These are phyloP conservation scores for Temnothorax longispinosus DNA, from an alignment of 1,140 invertebrate species.

Conservation along the genomic window DNA sequence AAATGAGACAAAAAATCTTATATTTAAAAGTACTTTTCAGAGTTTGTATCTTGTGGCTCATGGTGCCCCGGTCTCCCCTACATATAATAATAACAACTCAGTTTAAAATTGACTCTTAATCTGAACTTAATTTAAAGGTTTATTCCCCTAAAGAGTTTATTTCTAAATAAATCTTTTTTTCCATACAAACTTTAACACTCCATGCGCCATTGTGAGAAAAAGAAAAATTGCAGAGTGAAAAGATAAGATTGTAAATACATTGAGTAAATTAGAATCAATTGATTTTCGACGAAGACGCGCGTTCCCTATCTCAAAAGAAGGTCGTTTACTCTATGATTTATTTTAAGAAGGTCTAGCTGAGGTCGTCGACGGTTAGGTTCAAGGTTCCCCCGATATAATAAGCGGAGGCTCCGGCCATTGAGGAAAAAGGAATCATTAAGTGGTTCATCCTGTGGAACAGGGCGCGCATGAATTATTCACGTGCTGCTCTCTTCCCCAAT, in stretches of 20 bases:
- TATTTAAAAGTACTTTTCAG: no score
- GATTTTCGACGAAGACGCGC: neutral
- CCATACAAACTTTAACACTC: neutral
- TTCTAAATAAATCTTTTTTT: neutral
- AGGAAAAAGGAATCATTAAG: conserved; percentile 68
- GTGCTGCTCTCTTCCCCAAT: conserved; percentile 69
- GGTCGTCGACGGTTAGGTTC: conserved; percentile 54
- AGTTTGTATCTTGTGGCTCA: no score
- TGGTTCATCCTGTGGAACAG: conserved; percentile 73
- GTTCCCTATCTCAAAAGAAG: neutral
- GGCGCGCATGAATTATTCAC: conserved; percentile 74
- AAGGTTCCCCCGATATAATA: conserved; percentile 61
- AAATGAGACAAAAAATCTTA: no score
- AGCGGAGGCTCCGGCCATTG: conserved; percentile 44
- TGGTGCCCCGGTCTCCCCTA: no score
- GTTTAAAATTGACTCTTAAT: neutral
- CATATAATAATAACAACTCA: neutral
- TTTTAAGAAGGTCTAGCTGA: conserved; percentile 31
- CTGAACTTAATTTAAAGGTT: no score
- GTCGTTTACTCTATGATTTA: conserved; percentile 17
- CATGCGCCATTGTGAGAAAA: neutral
- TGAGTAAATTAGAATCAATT: neutral
- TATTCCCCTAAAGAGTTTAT: neutral
- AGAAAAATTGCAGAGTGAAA: neutral
- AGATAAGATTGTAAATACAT: neutral